Percentiles rank a stretch among this genome's conserved stretches.
Evolutionary conservation across 2,888 invertebrate species (phyloP).

Genomic region (Incurvaria masculella): DNA sequence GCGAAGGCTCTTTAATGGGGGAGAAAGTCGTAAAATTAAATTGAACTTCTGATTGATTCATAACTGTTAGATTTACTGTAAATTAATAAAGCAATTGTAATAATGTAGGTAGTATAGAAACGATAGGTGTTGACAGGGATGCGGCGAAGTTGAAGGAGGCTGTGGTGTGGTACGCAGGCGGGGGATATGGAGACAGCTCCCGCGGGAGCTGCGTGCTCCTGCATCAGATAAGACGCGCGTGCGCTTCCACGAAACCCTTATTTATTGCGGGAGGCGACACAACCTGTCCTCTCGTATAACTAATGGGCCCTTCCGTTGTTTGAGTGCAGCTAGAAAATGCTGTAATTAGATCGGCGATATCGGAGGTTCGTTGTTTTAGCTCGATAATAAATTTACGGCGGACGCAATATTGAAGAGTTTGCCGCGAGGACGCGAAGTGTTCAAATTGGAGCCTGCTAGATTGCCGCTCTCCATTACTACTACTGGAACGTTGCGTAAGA

Average conservation of each 20-base stretch:
- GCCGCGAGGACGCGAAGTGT: neutral
- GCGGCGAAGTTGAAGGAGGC: constrained; percentile 5
- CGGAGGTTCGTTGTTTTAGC: neutral
- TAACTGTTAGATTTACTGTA: too few relatives aligned
- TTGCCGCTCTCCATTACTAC: too few relatives aligned
- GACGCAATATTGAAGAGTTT: neutral
- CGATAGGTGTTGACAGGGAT: too few relatives aligned
- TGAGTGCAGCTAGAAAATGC: neutral
- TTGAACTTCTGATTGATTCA: too few relatives aligned
- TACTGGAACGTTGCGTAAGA: too few relatives aligned
- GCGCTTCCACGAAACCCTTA: neutral
- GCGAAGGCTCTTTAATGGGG: too few relatives aligned
- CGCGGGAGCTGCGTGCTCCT: neutral
- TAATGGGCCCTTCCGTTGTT: constrained; percentile 22
- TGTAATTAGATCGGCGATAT: neutral
- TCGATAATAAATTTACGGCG: neutral
- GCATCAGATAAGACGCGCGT: neutral
- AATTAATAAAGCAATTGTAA: too few relatives aligned
- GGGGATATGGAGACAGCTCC: neutral
- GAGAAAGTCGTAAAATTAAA: too few relatives aligned
- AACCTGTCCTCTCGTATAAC: constrained; percentile 34
- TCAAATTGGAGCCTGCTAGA: neutral
- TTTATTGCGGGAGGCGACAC: constrained; percentile 28
- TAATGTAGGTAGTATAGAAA: too few relatives aligned
- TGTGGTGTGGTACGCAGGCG: constrained; percentile 1